Percentiles rank a stretch among this genome's conserved stretches.
These are phyloP conservation scores for Prostheceraeus crozeri DNA, from an alignment of 2,888 invertebrate species.

Conservation along the genomic window DNA sequence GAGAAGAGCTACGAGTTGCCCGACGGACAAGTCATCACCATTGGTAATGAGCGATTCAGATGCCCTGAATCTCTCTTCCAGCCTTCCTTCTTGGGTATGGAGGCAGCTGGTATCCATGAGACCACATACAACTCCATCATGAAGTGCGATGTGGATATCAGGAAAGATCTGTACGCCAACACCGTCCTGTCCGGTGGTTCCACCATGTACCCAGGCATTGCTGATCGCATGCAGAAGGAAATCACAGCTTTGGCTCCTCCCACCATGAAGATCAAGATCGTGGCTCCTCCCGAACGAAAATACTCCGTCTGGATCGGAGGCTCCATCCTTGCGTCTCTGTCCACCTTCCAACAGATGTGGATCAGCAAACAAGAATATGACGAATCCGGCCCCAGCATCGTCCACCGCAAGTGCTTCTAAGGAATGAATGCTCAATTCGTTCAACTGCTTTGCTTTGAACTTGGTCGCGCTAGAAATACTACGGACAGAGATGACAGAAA, in stretches of 20 bases:
- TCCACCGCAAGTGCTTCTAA: constrained; percentile 60
- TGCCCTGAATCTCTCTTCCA: constrained; percentile 54
- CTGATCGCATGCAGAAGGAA: constrained; percentile 94
- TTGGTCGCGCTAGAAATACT: no score
- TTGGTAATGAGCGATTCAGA: constrained; percentile 53
- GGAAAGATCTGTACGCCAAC: constrained; percentile 55
- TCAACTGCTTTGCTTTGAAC: no score
- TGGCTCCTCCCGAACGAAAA: constrained; percentile 83
- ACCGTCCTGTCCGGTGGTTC: constrained; percentile 80
- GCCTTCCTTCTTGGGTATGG: constrained; percentile 51
- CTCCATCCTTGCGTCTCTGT: constrained; percentile 79
- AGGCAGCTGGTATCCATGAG: constrained; percentile 46
- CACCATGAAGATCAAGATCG: constrained; percentile 65
- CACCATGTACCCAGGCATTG: constrained; percentile 94
- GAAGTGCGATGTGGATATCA: constrained; percentile 55
- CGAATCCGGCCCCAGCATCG: constrained; percentile 67
- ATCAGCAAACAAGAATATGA: constrained; percentile 88
- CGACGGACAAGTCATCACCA: constrained; percentile 54
- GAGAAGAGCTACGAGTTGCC: constrained; percentile 55
- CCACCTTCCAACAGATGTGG: constrained; percentile 85
- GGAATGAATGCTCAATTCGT: no score
- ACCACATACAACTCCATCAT: constrained; percentile 55
- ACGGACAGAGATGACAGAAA: no score
- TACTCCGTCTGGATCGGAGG: constrained; percentile 90
- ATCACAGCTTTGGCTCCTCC: constrained; percentile 71